Percentiles rank a stretch among this genome's conserved stretches.
Conservation (phyloP, 2,888 invertebrate species). For the Stenolophus ochropezus region DNA sequence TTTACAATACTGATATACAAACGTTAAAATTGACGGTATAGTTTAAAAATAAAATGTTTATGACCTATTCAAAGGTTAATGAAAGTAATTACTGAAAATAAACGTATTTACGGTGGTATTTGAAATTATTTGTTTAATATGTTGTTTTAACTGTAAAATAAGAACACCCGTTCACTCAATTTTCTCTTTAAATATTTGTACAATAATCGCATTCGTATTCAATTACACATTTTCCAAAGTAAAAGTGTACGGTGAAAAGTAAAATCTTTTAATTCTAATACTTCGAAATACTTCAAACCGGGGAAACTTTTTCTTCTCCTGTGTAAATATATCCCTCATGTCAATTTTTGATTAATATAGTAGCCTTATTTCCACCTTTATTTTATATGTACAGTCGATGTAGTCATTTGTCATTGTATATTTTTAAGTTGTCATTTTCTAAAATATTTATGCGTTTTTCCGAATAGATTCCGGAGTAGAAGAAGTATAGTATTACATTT, state of each 20-base stretch:
- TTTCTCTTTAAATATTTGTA: constrained; percentile 29
- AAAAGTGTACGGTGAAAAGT: constrained; percentile 18
- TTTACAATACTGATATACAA: neutral
- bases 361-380: too few species aligned
- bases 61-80: neutral
- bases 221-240: neutral
- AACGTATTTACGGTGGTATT: neutral
- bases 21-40: neutral
- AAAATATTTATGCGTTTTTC: too few species aligned
- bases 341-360: too few species aligned
- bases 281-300: neutral
- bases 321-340: too few species aligned
- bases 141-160: neutral
- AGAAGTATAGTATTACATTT: too few species aligned
- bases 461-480: too few species aligned
- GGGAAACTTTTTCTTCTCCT: neutral
- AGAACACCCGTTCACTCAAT: neutral
- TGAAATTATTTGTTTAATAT: neutral
- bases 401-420: too few species aligned
- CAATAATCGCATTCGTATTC: constrained; percentile 3
- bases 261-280: neutral
- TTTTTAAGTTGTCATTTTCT: too few species aligned
- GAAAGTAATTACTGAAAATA: neutral
- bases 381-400: too few species aligned
- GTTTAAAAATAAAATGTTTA: neutral